Base-by-base conservation (phyloP, 2,888 invertebrate species). In the Pedicia rivosa region DNA sequence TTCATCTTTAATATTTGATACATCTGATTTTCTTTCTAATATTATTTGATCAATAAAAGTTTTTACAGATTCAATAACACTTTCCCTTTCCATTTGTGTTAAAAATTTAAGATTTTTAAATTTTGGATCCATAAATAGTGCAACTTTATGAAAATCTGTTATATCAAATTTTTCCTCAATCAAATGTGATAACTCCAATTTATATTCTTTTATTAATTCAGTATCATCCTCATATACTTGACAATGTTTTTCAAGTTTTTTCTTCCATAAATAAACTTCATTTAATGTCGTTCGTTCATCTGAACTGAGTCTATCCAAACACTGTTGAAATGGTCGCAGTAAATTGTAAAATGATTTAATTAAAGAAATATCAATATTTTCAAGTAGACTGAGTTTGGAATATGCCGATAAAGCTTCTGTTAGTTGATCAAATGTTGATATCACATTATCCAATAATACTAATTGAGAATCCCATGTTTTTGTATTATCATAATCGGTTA, bases 41-140 rank as follows among this genome's bases (percentile, higher is more conserved):
- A 35, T 35, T 16, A 35, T 35, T 25, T 35, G 17, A 16, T 16
- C 17, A 6, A 35, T 35, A 15, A 26, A 25, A 25, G 17, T 26
- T 35, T 15, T 15, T n/a, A 38, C 37, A n/a, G 25, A 32, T n/a
- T 40, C 32, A 8, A 40, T 25, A 5, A 40, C 32, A 9, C 13
- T 17, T 9, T 32, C 35, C 1, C 40, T 35, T 36, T 43, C 43
- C 8, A 20, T 15, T 16, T 36, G 30, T 14, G 34, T 36, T 17
- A 43, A 35, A 31, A 43, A 43, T 38, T 43, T 43, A 10, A 43
- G 13, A 20, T 37, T 41, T 36, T 43, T 43, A 22, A 43, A 43
- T 31, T 43, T 43, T 7, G 43, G 43, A 35, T 43, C 39, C 6
- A 43, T 14, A 14, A 43, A 43, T 12, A 43, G 31, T 12, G 43